Evolutionary conservation across 2,113 vertebrate genomes (phyloP), one percentile per base, ranked within the genome.

Genomic region (Panthera uncia): DNA sequence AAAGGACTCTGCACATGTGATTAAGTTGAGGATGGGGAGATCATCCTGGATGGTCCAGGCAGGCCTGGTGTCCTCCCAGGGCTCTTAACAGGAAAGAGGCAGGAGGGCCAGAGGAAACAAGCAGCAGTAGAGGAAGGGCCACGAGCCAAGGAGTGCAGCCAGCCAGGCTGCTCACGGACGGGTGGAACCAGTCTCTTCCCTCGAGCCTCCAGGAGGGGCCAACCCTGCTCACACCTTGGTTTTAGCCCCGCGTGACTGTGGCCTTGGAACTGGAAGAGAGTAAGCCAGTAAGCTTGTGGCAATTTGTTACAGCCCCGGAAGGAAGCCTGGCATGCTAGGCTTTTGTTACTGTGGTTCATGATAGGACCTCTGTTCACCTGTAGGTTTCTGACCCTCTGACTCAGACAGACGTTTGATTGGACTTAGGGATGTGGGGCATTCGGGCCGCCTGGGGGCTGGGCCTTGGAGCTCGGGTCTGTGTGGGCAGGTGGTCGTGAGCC

Each of bases 401-500:
- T 23, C 0, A 31, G 79, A 23, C 3, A 33, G 33, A 36, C 6
- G 7, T 97, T 97, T 73, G 57, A 55, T 88, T 57, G 76, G 80
- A 81, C 83, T 61, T 65, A 29, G 48, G 55, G 73, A 36, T 90
- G 95, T 86, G 50, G 38, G 89, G 78, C 33, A 8, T 73, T 29
- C 68, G n/a, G 33, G 65, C 52, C 41, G 50, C 87, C 57, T 82
- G 25, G 89, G 97, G 85, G 76, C 41, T 66, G 55, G 73, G 71
- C 52, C 90, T 96, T 66, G 57, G 96, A 55, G 83, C 65, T 71
- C 89, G 50, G 19, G 88, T 94, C 98, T 97, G 88, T 92, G 96
- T 96, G 98, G 97, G 98, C 89, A 81, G 73, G 97, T 4, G 76
- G 94, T 96, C 69, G 79, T 18, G 65, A 97, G 89, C 0, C 21